Conservation (phyloP, 2,888 invertebrate genomes). For the Plagodis pulveraria region DNA sequence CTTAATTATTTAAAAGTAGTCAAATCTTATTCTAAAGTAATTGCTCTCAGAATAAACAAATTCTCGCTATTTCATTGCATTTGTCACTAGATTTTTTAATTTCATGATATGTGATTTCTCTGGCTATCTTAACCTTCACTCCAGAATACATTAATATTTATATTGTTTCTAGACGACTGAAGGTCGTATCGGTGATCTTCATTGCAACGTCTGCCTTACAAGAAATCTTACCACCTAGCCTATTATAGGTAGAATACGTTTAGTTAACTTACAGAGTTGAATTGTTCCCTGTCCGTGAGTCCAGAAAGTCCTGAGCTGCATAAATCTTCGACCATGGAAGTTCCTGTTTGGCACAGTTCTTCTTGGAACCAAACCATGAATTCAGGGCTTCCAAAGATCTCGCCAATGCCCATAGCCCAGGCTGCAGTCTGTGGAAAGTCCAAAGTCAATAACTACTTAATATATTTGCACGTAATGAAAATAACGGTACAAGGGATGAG, state of each 20-base stretch:
- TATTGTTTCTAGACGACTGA: no score
- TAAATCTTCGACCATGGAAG: constrained; percentile 25
- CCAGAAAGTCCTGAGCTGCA: constrained; percentile 30
- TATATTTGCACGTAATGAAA: background rate
- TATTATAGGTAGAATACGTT: background rate
- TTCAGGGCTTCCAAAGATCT: constrained; percentile 48
- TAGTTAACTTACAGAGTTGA: constrained; percentile 46
- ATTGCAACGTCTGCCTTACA: no score
- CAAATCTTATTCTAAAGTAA: no score
- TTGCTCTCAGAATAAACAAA: no score
- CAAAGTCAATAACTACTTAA: background rate
- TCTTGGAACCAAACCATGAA: constrained; percentile 38
- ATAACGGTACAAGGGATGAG: background rate
- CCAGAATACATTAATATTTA: no score
- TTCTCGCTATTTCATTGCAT: no score
- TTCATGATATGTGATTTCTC: no score
- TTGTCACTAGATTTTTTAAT: no score
- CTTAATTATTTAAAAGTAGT: no score
- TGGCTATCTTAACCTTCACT: no score
- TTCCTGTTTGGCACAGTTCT: constrained; percentile 6
- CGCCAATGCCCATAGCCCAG: constrained; percentile 46
- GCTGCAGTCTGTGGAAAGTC: constrained; percentile 41
- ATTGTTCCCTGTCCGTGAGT: constrained; percentile 29
- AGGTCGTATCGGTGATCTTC: no score
- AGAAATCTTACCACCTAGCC: no score